Percentiles rank a stretch among this genome's conserved stretches.
Conservation (phyloP, 1,140 invertebrate genomes). For the Ruditapes philippinarum region DNA sequence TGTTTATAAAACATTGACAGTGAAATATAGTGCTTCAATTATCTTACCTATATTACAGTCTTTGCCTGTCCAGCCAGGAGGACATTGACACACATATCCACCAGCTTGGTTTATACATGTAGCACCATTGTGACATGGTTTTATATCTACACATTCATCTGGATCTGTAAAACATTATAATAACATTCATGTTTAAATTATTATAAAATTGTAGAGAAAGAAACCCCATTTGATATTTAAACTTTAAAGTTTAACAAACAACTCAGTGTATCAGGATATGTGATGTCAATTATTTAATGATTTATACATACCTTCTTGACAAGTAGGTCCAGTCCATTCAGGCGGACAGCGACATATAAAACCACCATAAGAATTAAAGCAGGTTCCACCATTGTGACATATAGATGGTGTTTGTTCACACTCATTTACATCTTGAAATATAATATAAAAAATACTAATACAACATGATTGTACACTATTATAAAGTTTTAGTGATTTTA, state of each 20-base stretch:
- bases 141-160: constrained; percentile 71
- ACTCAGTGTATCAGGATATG: too few relatives aligned
- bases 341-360: constrained; percentile 86
- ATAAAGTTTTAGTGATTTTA: too few relatives aligned
- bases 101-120: constrained; percentile 78
- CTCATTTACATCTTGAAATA: constrained; percentile 54
- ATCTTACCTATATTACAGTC: constrained; percentile 93
- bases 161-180: constrained; percentile 61
- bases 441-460: too few relatives aligned
- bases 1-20: too few relatives aligned
- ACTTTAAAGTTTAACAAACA: too few relatives aligned
- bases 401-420: constrained; percentile 51
- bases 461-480: too few relatives aligned
- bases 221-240: too few relatives aligned
- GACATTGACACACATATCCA: constrained; percentile 76
- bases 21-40: too few relatives aligned
- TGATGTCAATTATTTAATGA: too few relatives aligned
- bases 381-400: constrained; percentile 73
- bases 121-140: constrained; percentile 77
- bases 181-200: too few relatives aligned
- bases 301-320: constrained; percentile 47
- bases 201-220: too few relatives aligned
- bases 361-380: constrained; percentile 64
- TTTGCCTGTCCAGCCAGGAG: constrained; percentile 96
- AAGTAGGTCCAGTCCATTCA: constrained; percentile 58